phyloP scores from a whole-genome alignment of 2,113 vertebrate genomes.

The Megaceryle maxima region DNA sequence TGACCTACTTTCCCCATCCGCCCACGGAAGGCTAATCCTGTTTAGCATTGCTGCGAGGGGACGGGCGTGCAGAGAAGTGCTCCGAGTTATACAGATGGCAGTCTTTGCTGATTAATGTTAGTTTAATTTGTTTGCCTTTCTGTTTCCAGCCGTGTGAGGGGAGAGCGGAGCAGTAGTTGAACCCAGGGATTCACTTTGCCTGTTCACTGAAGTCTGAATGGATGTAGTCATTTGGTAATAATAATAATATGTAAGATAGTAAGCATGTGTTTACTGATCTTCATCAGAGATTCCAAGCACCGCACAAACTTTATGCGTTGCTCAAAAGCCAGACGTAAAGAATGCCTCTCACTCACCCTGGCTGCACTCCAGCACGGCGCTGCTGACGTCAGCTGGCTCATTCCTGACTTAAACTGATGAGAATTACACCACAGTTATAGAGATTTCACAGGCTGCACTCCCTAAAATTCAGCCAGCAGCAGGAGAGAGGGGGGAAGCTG shows the following conservation, averaged over 20 bases:
- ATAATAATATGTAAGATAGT: background rate
- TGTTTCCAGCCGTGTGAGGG: conserved; percentile 29
- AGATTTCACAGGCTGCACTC: background rate
- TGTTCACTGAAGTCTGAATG: conserved; percentile 10
- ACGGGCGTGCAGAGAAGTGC: conserved; percentile 46
- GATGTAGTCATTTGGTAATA: background rate
- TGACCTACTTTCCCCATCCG: conserved; percentile 77
- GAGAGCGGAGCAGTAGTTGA: background rate
- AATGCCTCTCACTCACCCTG: background rate
- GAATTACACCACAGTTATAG: background rate
- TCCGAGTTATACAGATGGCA: conserved; percentile 64
- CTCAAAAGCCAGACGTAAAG: background rate
- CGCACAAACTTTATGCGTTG: background rate
- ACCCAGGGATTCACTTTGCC: background rate
- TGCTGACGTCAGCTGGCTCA: rapidly evolving
- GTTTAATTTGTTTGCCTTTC: conserved; percentile 63
- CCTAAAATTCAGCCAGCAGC: background rate
- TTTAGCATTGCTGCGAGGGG: conserved; percentile 69
- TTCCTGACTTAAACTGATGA: background rate
- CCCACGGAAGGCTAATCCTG: conserved; percentile 77
- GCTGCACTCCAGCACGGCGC: rapidly evolving
- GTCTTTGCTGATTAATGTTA: conserved; percentile 61
- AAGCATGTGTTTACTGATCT: background rate
- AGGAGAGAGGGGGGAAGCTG: background rate
- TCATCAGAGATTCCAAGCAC: background rate